Evolutionary conservation across 2,888 invertebrate species (phyloP).

Genomic region (Synergus umbraculus): DNA sequence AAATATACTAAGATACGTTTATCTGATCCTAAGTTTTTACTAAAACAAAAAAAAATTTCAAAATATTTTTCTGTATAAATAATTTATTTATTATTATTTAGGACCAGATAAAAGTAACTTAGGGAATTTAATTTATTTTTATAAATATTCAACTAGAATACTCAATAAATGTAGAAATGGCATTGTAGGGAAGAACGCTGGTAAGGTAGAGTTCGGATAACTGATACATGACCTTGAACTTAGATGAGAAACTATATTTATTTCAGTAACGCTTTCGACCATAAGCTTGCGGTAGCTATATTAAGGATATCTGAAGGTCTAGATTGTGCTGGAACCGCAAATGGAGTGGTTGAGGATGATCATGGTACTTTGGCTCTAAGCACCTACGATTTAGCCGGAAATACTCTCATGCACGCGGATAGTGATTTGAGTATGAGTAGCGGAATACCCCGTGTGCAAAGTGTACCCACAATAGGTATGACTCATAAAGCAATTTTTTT

Average conservation of each 20-base stretch:
- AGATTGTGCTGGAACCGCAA: conserved; percentile 82
- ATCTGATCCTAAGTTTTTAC: too few relatives aligned
- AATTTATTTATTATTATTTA: too few relatives aligned
- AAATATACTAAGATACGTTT: too few relatives aligned
- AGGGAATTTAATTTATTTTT: too few relatives aligned
- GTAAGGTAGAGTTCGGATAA: too few relatives aligned
- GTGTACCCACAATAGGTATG: conserved; percentile 70
- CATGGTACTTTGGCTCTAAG: conserved; percentile 70
- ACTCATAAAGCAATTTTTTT: neutral
- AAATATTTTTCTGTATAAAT: too few relatives aligned
- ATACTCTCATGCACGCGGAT: conserved; percentile 75
- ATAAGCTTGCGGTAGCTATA: conserved; percentile 93
- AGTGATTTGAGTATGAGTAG: conserved; percentile 74
- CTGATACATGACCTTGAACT: neutral
- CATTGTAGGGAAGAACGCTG: too few relatives aligned
- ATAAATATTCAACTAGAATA: too few relatives aligned
- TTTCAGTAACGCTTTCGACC: conserved; percentile 92
- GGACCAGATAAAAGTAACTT: too few relatives aligned
- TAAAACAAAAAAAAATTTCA: too few relatives aligned
- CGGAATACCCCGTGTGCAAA: conserved; percentile 73
- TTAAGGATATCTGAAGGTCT: conserved; percentile 91
- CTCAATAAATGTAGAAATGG: too few relatives aligned
- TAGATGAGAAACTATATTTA: conserved; percentile 40
- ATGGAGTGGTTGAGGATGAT: conserved; percentile 68
- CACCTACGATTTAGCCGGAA: conserved; percentile 73